phyloP scores from a whole-genome alignment of 2,888 invertebrate species.

The Plebejus argus region DNA sequence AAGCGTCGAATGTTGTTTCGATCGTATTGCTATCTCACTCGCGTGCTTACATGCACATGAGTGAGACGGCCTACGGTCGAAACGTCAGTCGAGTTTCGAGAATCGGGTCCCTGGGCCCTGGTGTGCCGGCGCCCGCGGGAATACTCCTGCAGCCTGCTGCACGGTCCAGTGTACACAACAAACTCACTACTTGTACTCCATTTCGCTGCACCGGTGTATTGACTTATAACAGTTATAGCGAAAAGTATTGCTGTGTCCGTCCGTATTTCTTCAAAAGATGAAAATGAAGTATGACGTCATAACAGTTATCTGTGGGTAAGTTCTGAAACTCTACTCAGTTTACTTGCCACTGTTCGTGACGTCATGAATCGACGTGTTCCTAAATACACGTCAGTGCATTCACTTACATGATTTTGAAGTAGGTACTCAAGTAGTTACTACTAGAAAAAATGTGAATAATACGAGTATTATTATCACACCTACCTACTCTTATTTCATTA shows the following conservation, averaged over 20 bases:
- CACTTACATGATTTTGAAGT: no score
- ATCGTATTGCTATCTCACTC: background rate
- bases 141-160: constrained; percentile 9
- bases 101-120: background rate
- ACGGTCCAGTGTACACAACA: background rate
- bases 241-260: background rate
- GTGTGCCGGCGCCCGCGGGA: background rate
- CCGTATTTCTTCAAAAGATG: background rate
- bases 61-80: background rate
- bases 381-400: no score
- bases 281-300: no score
- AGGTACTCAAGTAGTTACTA: no score
- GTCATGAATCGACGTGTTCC: no score
- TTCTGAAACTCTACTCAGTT: no score
- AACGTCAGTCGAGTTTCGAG: background rate
- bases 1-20: background rate
- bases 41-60: background rate
- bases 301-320: no score
- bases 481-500: no score
- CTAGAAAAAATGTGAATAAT: no score
- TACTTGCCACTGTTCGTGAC: no score
- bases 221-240: background rate
- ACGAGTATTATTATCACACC: no score
- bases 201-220: background rate
- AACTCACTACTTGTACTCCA: background rate